A percentile compares a stretch with the other conserved stretches of the same genome.
Conservation (phyloP, 2,888 invertebrate species). For the Agrilus cyanescens region DNA sequence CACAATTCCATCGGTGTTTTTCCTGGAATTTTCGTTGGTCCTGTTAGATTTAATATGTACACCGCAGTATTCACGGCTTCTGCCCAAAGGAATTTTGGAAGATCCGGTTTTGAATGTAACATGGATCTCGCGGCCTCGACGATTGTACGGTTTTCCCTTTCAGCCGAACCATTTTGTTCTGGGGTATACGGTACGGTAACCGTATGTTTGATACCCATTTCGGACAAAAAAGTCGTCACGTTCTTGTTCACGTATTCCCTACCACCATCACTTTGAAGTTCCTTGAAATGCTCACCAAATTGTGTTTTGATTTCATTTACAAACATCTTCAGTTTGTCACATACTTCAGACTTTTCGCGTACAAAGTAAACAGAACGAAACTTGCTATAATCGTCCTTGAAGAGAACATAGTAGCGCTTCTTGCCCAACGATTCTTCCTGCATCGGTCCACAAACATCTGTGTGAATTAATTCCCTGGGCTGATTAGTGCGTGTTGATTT, state of each 20-base stretch:
- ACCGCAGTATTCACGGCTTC: no score
- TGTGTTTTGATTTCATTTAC: slow-evolving; percentile 10
- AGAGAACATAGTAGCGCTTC: slow-evolving; percentile 9
- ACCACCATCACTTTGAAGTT: slow-evolving; percentile 15
- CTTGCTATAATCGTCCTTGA: slow-evolving; percentile 12
- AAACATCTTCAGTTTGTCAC: slow-evolving; percentile 7
- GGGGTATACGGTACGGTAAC: no score
- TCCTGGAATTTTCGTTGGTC: no score
- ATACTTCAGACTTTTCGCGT: slow-evolving; percentile 8
- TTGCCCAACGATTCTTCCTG: slow-evolving; percentile 1
- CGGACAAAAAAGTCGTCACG: slow-evolving; percentile 7
- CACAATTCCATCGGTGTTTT: no score
- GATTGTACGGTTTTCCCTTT: no score
- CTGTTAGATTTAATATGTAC: no score
- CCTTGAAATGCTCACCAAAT: slow-evolving; percentile 14
- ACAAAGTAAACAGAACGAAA: slow-evolving; percentile 9
- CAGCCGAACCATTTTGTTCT: no score
- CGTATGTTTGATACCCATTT: slow-evolving; percentile 12
- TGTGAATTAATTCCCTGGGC: slow-evolving; percentile 7
- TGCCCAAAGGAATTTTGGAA: no score
- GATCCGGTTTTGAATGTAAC: no score
- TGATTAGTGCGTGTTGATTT: slow-evolving; percentile 1
- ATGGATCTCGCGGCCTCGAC: no score
- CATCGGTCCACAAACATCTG: slow-evolving; percentile 13
- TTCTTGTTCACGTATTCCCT: slow-evolving; percentile 14